Conservation (phyloP, 2,888 invertebrate genomes). For the Plagodis dolabraria region DNA sequence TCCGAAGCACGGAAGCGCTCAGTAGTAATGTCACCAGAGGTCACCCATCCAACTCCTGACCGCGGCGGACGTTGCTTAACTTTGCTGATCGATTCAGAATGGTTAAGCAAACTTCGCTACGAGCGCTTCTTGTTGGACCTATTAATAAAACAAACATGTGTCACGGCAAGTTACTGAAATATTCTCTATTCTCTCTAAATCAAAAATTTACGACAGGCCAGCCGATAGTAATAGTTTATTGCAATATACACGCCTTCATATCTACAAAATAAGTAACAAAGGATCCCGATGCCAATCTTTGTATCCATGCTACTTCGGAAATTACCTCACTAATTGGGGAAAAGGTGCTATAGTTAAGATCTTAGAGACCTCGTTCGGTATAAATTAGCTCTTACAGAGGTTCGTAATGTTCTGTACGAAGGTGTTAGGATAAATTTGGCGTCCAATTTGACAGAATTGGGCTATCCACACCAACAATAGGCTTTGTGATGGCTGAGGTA, state of each 20-base stretch:
- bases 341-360: constrained; percentile 35
- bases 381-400: constrained; percentile 43
- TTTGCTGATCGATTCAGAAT: too few species aligned
- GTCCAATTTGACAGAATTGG: constrained; percentile 51
- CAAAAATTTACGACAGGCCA: neutral
- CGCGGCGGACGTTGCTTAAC: too few species aligned
- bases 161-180: too few species aligned
- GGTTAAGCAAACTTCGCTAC: too few species aligned
- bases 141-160: too few species aligned
- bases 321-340: constrained; percentile 35
- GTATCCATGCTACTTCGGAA: constrained; percentile 31
- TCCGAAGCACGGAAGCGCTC: too few species aligned
- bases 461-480: constrained; percentile 46
- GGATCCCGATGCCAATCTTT: constrained; percentile 5
- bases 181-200: too few species aligned
- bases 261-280: neutral
- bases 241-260: constrained; percentile 1
- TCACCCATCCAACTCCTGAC: too few species aligned
- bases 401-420: constrained; percentile 43
- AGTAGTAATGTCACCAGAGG: too few species aligned
- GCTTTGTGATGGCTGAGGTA: constrained; percentile 26
- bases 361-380: constrained; percentile 37
- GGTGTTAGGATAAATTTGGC: constrained; percentile 43
- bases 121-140: too few species aligned
- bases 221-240: constrained; percentile 2